phyloP scores from a whole-genome alignment of 2,113 vertebrate species.

The Tachycineta bicolor region DNA sequence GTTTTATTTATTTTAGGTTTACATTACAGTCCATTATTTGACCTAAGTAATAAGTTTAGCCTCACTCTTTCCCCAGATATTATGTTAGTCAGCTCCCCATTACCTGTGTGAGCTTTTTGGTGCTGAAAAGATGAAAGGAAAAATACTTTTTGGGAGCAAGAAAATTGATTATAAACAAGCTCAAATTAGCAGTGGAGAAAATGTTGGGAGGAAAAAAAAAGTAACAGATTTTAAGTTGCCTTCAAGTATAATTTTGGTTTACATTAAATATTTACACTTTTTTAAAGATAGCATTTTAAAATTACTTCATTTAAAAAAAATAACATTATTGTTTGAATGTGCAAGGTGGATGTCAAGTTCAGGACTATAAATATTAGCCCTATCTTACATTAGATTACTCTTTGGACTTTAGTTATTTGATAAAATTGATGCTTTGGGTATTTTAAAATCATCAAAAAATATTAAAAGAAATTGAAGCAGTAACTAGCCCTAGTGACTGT shows the following conservation, averaged over 20 bases:
- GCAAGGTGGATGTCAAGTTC: background rate
- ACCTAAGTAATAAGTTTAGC: background rate
- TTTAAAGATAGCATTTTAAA: background rate
- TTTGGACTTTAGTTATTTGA: background rate
- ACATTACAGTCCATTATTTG: background rate
- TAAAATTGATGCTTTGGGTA: background rate
- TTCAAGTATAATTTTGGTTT: background rate
- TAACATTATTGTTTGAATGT: background rate
- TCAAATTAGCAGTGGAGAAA: background rate
- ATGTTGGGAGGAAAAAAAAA: background rate
- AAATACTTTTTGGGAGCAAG: background rate
- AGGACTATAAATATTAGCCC: background rate
- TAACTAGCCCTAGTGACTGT: background rate
- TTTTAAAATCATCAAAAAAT: background rate
- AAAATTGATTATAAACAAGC: background rate
- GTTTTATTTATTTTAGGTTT: background rate
- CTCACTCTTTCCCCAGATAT: background rate
- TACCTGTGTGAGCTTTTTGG: background rate
- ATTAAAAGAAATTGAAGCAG: background rate
- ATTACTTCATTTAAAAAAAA: background rate
- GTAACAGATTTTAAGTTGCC: background rate
- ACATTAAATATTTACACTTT: background rate
- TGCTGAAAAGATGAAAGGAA: background rate
- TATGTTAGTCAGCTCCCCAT: background rate
- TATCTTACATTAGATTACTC: accelerated